Evolutionary conservation across 2,113 vertebrate species (phyloP).

Genomic region (Caloenas nicobarica): DNA sequence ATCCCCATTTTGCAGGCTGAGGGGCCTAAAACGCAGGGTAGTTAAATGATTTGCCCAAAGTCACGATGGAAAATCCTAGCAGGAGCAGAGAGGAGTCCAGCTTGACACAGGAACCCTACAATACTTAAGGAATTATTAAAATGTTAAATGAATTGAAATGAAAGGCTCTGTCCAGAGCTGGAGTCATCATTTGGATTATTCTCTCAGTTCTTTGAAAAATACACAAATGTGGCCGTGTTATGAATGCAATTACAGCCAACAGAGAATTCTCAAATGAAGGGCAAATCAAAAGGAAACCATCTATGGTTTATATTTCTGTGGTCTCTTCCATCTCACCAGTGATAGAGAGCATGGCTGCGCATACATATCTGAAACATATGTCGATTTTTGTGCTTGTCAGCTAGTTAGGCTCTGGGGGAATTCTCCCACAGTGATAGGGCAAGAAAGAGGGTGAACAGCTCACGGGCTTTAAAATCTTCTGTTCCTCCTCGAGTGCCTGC

Average conservation of each 20-base stretch:
- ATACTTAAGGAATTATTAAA: conserved; percentile 1
- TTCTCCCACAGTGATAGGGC: conserved; percentile 30
- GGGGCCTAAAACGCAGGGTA: not conserved
- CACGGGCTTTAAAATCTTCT: conserved; percentile 37
- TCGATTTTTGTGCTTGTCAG: conserved; percentile 59
- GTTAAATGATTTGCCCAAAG: not conserved
- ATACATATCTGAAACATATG: conserved; percentile 61
- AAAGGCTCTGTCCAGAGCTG: not conserved
- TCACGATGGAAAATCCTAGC: not conserved
- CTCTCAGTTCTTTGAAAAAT: conserved; percentile 34
- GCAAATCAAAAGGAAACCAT: conserved; percentile 30
- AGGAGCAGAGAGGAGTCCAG: not conserved
- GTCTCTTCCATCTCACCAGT: conserved; percentile 46
- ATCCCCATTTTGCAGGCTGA: not conserved
- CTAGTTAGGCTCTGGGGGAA: conserved; percentile 19
- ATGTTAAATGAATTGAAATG: conserved; percentile 9
- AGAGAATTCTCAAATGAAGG: conserved; percentile 10
- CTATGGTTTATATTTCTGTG: conserved; percentile 35
- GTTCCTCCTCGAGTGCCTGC: conserved; percentile 1
- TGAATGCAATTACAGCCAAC: not conserved
- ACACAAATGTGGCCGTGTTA: not conserved
- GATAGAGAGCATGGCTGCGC: not conserved
- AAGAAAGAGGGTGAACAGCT: conserved; percentile 40
- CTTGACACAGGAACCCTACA: not conserved
- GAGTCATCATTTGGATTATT: conserved; percentile 30